Conservation (phyloP, 2,797 vertebrate species). For the Gobio occitaniae region DNA sequence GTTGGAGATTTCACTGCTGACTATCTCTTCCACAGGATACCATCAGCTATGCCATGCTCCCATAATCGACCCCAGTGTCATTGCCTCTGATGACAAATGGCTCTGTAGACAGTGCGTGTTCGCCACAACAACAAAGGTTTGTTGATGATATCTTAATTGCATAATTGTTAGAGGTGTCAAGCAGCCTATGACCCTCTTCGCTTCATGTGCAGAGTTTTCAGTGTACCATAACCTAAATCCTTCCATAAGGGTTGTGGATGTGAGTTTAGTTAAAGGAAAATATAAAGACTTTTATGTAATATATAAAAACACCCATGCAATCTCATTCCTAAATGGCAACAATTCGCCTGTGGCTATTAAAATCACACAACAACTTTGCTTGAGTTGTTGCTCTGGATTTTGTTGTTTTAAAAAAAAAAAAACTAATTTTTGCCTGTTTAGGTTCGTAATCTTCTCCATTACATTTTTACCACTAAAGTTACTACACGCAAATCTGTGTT, state of each 20-base stretch:
- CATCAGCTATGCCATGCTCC: slow-evolving; percentile 97
- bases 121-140: slow-evolving; percentile 90
- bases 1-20: not conserved
- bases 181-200: not conserved
- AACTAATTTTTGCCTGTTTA: too few relatives aligned
- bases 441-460: too few relatives aligned
- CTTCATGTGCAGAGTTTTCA: not conserved
- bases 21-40: slow-evolving; percentile 81
- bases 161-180: not conserved
- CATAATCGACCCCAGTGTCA: slow-evolving; percentile 91
- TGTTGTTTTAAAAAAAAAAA: too few relatives aligned
- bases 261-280: not conserved
- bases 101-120: slow-evolving; percentile 95
- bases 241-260: not conserved
- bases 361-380: too few relatives aligned
- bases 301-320: too few relatives aligned
- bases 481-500: too few relatives aligned
- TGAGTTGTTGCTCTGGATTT: too few relatives aligned
- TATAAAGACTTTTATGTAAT: not conserved
- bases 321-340: too few relatives aligned
- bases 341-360: too few relatives aligned
- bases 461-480: too few relatives aligned
- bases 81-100: slow-evolving; percentile 97
- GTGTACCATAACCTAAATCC: not conserved
- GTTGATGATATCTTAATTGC: not conserved